These are phyloP conservation scores for Frankliniella fusca DNA, from an alignment of 2,888 invertebrate species.

Conservation along the genomic window DNA sequence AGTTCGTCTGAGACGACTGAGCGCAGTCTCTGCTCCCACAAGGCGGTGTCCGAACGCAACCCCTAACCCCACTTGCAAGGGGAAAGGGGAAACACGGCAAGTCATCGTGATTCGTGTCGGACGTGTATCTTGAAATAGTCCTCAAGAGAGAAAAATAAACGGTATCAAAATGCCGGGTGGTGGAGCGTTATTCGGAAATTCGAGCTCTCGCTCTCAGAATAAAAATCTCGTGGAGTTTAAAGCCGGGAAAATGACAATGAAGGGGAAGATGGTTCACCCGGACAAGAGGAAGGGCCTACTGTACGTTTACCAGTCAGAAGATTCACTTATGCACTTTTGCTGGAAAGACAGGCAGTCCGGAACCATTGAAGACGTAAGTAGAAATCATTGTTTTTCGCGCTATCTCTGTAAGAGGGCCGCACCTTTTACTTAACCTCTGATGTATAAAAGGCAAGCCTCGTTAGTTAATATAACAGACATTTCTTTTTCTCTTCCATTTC, in stretches of 20 bases:
- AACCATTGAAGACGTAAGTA: slow-evolving; percentile 79
- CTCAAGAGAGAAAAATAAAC: not conserved
- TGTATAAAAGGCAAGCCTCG: not conserved
- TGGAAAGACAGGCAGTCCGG: slow-evolving; percentile 97
- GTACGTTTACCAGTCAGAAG: slow-evolving; percentile 94
- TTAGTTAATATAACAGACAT: not conserved
- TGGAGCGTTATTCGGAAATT: slow-evolving; percentile 70
- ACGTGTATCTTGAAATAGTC: not conserved
- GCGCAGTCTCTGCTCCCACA: no score
- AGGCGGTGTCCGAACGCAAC: no score
- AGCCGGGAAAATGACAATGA: slow-evolving; percentile 93
- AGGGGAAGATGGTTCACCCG: slow-evolving; percentile 89
- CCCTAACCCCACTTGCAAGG: no score
- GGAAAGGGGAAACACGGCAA: no score
- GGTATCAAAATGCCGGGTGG: slow-evolving; percentile 56
- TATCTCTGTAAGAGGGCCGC: not conserved
- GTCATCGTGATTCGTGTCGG: no score
- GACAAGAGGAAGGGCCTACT: slow-evolving; percentile 92
- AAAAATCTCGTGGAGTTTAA: slow-evolving; percentile 92
- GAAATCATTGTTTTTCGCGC: no score
- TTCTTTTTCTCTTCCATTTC: not conserved
- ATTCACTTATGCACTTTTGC: slow-evolving; percentile 97
- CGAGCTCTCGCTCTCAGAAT: slow-evolving; percentile 71
- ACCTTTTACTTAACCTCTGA: no score
- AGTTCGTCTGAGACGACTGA: no score